A percentile compares a stretch with the other conserved stretches of the same genome.
Conservation (phyloP, 2,113 vertebrate species). For the Cygnus atratus region DNA sequence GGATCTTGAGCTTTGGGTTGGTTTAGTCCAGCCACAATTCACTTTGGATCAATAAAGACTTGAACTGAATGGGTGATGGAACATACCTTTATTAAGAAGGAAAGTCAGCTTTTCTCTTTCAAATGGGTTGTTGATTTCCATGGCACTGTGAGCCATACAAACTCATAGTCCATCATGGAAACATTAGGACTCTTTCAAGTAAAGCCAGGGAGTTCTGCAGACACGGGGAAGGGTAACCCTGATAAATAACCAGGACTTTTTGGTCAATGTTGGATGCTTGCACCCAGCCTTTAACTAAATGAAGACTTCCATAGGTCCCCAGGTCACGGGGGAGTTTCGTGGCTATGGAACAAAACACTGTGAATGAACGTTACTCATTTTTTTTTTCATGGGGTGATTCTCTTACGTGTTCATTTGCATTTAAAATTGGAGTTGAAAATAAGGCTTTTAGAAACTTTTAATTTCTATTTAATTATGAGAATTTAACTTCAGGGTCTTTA, state of each 20-base stretch:
- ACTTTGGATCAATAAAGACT: background rate
- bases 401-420: slow-evolving; percentile 75
- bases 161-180: background rate
- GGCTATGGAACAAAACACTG: background rate
- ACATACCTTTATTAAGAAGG: background rate
- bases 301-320: background rate
- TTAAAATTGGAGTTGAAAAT: slow-evolving; percentile 80
- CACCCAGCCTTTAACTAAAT: background rate
- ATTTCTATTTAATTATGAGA: slow-evolving; percentile 87
- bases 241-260: background rate
- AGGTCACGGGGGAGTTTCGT: background rate
- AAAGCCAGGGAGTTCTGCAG: background rate
- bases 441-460: slow-evolving; percentile 85
- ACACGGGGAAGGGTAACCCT: background rate
- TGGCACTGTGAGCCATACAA: background rate
- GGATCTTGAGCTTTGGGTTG: background rate
- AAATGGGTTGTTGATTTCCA: background rate
- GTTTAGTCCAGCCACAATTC: background rate
- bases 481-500: slow-evolving; percentile 86
- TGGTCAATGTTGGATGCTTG: background rate
- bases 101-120: background rate
- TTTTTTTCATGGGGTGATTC: slow-evolving; percentile 23
- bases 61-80: background rate
- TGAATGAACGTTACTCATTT: background rate
- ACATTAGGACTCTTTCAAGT: background rate